Evolutionary conservation across 2,113 vertebrate genomes (phyloP), one percentile per base, ranked within the genome.

Genomic region (Microcebus jonahi): DNA sequence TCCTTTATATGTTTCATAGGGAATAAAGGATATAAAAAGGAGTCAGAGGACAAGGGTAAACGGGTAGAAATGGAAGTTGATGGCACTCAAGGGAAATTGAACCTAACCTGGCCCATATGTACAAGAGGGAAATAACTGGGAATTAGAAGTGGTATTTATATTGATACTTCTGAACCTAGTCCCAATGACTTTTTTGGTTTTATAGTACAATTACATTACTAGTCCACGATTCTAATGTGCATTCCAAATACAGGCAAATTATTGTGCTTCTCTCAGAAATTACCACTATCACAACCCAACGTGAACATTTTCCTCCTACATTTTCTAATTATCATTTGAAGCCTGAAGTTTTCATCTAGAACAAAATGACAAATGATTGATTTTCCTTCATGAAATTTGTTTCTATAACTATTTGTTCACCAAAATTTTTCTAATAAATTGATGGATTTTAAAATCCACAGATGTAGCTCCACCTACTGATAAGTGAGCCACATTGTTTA

Each of bases 251-350:
- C 6, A 68, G 27, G 15, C 31, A 82, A 55, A 87, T 68, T 71
- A 86, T 68, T 42, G 59, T 34, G n/a, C 29, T 53, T 81, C 23
- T 80, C 31, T 95, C 34, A 73, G 45, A 75, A 96, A 87, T 95
- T 45, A 57, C 21, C 36, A n/a, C 34, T 88, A 59, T 70, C 25
- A 90, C 14, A 91, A 34, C 3, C 36, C 94, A 42, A 13, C 13
- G 50, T 76, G 27, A 68, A 79, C 4, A 86, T 75, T 96, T 93
- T 67, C 12, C 57, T 70, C 59, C n/a, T 53, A 75, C 9, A 29
- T 55, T 67, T 91, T 81, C 34, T 81, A 92, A 82, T 86, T 94
- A 84, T 82, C 59, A 84, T 87, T 84, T 91, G 11, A 93, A 94
- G 91, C 7, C 13, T 90, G 65, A 87, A 93, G 18, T 85, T 95